Evolutionary conservation across 53 echinoderm and acorn worm genomes (phyloP), one percentile per base, ranked within the genome.

Genomic region (Echinarachnius parma): DNA sequence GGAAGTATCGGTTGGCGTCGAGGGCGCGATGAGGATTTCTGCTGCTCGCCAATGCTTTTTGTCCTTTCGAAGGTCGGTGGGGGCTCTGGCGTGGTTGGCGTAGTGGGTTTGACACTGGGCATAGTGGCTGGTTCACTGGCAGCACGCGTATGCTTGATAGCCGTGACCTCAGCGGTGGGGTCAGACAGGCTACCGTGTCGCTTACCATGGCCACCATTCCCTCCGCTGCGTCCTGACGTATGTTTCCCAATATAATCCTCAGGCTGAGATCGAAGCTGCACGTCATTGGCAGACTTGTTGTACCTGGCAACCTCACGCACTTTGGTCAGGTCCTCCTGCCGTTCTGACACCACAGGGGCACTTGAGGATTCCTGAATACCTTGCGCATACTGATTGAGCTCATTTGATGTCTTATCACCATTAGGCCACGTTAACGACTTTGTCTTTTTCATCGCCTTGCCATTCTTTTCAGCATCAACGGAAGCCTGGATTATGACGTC

Each of bases 401-500:
- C 98, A 55, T 85, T 98, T 5, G 77, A 76, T 13, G 98, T 80
- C 46, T 91, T 88, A 61, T 93, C 93, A 24, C 98, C 98, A 67
- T 98, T 98, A 7, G 98, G 98, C 98, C 98, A 98, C 15, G 98
- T 98, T 62, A 87, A 78, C 0, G 98, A 98, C 64, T 98, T 98
- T 20, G 82, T 84, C 74, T 98, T 91, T 48, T 89, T 83, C 57
- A 80, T 61, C 1, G 39, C 60, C 70, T 94, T 94, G 28, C 90
- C 90, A 33, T 76, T 88, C 56, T 90, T 87, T 28, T 78, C 69
- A 10, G 77, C 78, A 62, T 83, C 77, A 27, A 86, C 77, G 1
- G 79, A 64, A 25, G 85, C 80, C 61, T 87, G 80, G 57, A 91
- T 87, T 48, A 88, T 63, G 13, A 85, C 88, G 61, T 80, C 88